These are phyloP conservation scores for Mesocentrotus franciscanus DNA, from an alignment of 53 echinoderm and acorn worm genomes.

Conservation along the genomic window DNA sequence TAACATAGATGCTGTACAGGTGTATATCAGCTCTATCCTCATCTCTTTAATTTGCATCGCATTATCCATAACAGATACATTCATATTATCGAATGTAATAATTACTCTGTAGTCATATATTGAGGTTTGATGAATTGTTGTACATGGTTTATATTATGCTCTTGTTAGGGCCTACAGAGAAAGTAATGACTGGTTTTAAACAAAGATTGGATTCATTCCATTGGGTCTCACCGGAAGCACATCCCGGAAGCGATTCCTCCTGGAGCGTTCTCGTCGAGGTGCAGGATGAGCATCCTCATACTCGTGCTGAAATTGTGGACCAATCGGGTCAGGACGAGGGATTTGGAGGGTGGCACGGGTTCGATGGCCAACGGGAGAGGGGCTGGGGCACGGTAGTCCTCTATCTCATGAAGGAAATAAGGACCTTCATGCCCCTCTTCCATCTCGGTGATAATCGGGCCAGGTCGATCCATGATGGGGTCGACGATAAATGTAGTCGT, in stretches of 20 bases:
- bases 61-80: too few species aligned
- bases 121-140: too few species aligned
- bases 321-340: neutral
- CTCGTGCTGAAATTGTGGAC: slow-evolving; percentile 5
- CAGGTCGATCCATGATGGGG: slow-evolving; percentile 53
- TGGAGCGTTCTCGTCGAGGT: neutral
- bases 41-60: too few species aligned
- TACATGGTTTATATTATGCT: too few species aligned
- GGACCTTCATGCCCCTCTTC: neutral
- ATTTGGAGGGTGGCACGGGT: neutral
- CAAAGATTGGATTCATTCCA: too few species aligned
- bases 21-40: too few species aligned
- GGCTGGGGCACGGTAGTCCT: slow-evolving; percentile 7
- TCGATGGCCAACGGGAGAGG: neutral
- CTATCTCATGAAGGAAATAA: neutral
- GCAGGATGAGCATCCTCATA: too few species aligned
- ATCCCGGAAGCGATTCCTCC: slow-evolving; percentile 12
- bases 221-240: neutral
- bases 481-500: neutral
- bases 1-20: too few species aligned
- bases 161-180: too few species aligned
- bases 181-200: too few species aligned
- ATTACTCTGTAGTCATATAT: too few species aligned
- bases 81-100: too few species aligned
- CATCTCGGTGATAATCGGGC: slow-evolving; percentile 45